Conservation (phyloP, 2,113 vertebrate genomes). For the Notothenia coriiceps region DNA sequence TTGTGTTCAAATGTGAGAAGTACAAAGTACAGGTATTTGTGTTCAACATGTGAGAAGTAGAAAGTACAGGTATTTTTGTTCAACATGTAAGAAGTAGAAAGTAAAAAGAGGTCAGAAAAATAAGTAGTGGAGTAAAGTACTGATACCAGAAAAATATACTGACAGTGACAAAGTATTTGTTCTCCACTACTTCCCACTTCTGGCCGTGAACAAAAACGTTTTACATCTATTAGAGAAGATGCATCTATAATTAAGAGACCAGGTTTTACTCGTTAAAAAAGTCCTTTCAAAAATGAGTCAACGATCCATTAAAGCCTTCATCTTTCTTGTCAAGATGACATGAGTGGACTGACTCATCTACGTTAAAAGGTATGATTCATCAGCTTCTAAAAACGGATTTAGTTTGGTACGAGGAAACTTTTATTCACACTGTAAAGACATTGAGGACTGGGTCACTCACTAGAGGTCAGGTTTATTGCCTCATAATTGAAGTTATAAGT, state of each 20-base stretch:
- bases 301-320: not conserved
- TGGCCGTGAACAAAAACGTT: not conserved
- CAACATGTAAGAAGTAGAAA: no score
- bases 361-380: not conserved
- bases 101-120: no score
- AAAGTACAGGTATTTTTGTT: no score
- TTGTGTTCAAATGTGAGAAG: no score
- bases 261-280: not conserved
- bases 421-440: not conserved
- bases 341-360: not conserved
- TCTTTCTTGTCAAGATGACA: not conserved
- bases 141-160: no score
- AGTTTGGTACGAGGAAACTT: not conserved
- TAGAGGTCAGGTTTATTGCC: no score
- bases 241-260: not conserved
- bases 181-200: not conserved
- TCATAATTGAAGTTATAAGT: no score
- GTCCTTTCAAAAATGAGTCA: constrained; percentile 11
- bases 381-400: not conserved
- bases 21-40: no score
- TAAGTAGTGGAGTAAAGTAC: no score
- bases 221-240: not conserved
- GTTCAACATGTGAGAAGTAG: no score
- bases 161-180: no score
- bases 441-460: no score